Conservation (phyloP, 2,113 vertebrate genomes). For the Leiothrix lutea region DNA sequence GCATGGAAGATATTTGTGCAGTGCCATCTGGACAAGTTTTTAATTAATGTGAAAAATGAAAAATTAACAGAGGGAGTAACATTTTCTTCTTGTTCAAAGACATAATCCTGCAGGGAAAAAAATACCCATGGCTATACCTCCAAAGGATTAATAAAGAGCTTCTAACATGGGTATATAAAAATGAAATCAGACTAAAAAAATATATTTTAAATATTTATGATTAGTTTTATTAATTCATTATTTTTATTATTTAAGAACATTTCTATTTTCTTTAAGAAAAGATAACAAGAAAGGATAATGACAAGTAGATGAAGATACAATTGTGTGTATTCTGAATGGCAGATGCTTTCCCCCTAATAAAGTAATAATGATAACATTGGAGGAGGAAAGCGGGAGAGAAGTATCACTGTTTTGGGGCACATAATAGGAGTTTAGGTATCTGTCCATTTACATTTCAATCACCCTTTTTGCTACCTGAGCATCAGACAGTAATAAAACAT, state of each 20-base stretch:
- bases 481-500: neutral
- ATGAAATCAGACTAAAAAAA: neutral
- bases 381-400: neutral
- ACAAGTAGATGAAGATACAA: neutral
- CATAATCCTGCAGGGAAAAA: neutral
- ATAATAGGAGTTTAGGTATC: neutral
- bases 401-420: neutral
- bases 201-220: neutral
- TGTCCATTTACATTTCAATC: neutral
- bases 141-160: neutral
- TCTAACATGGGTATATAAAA: neutral
- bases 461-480: neutral
- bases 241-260: neutral
- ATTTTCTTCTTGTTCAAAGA: slow-evolving; percentile 6
- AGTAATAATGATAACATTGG: neutral
- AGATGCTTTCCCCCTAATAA: neutral
- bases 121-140: neutral
- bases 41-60: slow-evolving; percentile 40
- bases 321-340: neutral
- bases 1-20: slow-evolving; percentile 28
- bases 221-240: neutral
- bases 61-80: neutral
- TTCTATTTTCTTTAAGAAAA: neutral
- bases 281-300: neutral
- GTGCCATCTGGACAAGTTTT: slow-evolving; percentile 57